Conservation (phyloP, 1,140 invertebrate genomes). For the Drosophila seguyi region DNA sequence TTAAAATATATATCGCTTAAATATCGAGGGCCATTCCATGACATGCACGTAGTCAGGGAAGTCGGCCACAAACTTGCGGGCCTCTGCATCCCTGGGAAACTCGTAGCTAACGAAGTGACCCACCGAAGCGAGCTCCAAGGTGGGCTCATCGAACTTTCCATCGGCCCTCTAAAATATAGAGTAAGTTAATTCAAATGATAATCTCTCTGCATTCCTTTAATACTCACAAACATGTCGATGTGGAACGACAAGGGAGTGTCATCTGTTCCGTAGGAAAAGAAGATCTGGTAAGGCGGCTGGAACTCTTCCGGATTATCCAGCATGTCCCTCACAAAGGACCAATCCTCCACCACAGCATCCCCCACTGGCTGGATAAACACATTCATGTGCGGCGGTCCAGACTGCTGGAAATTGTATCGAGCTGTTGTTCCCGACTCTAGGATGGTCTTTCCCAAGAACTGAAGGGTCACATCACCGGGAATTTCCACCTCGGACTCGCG, state of each 20-base stretch:
- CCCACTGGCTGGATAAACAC: conserved; percentile 89
- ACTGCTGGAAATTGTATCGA: conserved; percentile 61
- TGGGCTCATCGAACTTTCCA: conserved; percentile 50
- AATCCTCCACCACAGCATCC: conserved; percentile 87
- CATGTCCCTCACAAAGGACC: conserved; percentile 87
- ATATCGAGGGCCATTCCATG: conserved; percentile 54
- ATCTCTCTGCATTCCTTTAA: neutral
- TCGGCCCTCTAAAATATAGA: conserved; percentile 85
- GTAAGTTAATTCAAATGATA: neutral
- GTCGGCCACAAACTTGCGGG: conserved; percentile 24
- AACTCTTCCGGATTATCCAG: conserved; percentile 86
- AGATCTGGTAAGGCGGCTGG: conserved; percentile 89
- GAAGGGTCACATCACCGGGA: conserved; percentile 36
- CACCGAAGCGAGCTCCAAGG: conserved; percentile 40
- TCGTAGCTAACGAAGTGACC: conserved; percentile 48
- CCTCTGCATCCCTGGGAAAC: conserved; percentile 26
- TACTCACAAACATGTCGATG: conserved; percentile 87
- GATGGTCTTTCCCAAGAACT: conserved; percentile 52
- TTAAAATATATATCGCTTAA: conserved; percentile 49
- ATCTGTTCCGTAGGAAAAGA: conserved; percentile 88
- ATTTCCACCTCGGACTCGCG: conserved; percentile 47
- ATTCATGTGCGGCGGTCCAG: conserved; percentile 91
- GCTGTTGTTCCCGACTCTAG: conserved; percentile 20
- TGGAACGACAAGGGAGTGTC: conserved; percentile 87
- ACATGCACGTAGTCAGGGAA: conserved; percentile 39